Base-by-base conservation (phyloP, 2,888 invertebrate species). In the Chloromyia formosa region DNA sequence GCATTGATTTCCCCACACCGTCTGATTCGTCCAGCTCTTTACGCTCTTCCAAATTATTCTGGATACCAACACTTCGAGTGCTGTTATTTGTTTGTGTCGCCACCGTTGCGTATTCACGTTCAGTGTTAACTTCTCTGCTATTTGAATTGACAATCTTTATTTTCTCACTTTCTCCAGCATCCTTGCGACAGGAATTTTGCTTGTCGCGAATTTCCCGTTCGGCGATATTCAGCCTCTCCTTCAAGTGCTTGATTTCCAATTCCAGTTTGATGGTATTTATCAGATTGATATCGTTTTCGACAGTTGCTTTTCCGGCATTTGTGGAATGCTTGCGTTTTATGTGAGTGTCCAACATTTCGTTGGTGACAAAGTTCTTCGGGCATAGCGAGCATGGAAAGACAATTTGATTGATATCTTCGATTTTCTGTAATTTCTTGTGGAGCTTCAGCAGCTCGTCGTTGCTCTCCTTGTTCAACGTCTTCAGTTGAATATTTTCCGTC, bases 231-330 rank as follows among this genome's bases (percentile, higher is more conserved):
- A 91, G 81, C 22, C 89, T 85, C 78, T 90, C 90, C 79, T 90
- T 91, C 9, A 91, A 80, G 49, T 88, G 88, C 80, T 90, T 90
- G 53, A 91, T 89, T 81, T 91, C 90, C 60, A 88, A 83, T 74
- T 90, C 88, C 75, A 93, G 83, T 81, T 90, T 91, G 56, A 89
- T 88, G 1, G 90, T 90, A 81, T 91, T 90, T 10, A 86, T 87
- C 77, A 86, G 82, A 60, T 86, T 86, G 58, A 81, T 77, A 69
- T 86, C 86, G 45, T 86, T 82, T 5, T 81, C 80, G 56, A 80
- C 80, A 54, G 78, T 77, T n/a, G 22, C 66, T 61, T 66, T 80
- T 61, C 75, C 5, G 76, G 9, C 1, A 2, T n/a, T 14, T 10
- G 14, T 68, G 68, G 76, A 77, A 78, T 85, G 85, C 69, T 82